Base-by-base conservation (phyloP, 2,797 vertebrate species). In the Liasis olivaceus region DNA sequence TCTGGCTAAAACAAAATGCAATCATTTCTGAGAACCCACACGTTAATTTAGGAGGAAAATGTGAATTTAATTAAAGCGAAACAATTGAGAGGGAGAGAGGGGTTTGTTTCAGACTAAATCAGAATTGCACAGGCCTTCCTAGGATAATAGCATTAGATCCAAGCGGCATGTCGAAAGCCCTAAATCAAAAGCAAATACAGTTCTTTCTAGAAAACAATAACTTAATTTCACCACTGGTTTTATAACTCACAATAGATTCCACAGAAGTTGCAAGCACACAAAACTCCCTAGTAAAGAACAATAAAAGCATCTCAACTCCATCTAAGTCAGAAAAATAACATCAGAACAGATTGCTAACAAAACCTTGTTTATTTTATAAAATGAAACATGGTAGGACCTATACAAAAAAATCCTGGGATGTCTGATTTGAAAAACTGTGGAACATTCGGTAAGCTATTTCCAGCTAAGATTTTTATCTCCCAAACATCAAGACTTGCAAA, bases 191-290 rank as follows among this genome's bases (percentile, higher is more conserved):
- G 94, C 95, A 95, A 94, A 96, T 93, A 94, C 96, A 94, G 93
- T 93, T 91, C 96, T 94, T 93, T 95, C 95, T 94, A 77, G 96
- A 95, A 96, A 92, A 94, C 94, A 95, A 92, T 72, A 89, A 93
- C 93, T 92, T 89, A 36, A 81, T 87, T 92, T 93, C 77, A 93
- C 94, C 66, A 91, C 92, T 86, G 77, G 95, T 96, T 97, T 94
- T 97, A 96, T 97, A 97, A 96, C 90, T 85, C 95, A 42, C 92
- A 96, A 93, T 89, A 47, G 28, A 94, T 94, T 96, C 95, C 94
- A 95, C 94, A 95, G 95, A 96, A 95, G 94, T 95, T 96, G 93
- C 95, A 95, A 95, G 96, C 92, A 95, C 96, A 96, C 91, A 90
- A 91, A 94, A 95, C 96, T 93, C 96, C 56, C 86, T 42, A 88